Conservation (phyloP, 2,113 vertebrate genomes). For the Laterallus jamaicensis region DNA sequence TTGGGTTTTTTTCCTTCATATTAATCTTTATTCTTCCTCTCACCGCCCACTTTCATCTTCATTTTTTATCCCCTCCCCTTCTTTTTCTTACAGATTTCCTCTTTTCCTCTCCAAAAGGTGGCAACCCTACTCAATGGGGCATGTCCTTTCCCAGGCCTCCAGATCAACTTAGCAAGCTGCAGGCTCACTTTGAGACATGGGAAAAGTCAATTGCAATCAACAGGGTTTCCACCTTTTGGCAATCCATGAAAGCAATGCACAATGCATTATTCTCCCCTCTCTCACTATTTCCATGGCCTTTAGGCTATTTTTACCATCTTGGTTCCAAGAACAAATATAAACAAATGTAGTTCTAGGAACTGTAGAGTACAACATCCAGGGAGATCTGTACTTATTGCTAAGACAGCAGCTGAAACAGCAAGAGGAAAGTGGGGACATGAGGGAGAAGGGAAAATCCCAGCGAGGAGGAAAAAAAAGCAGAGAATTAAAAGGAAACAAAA, state of each 20-base stretch:
- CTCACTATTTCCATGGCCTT: constrained; percentile 24
- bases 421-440: background rate
- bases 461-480: accelerated
- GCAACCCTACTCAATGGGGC: background rate
- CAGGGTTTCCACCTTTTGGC: constrained; percentile 46
- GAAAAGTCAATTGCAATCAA: constrained; percentile 47
- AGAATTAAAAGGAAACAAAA: background rate
- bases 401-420: constrained; percentile 38
- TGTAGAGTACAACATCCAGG: background rate
- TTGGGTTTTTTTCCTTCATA: background rate
- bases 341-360: constrained; percentile 25
- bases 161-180: background rate
- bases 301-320: constrained; percentile 29
- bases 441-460: background rate
- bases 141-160: constrained; percentile 50
- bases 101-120: constrained; percentile 3
- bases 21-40: background rate
- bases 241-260: constrained; percentile 21
- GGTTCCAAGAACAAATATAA: constrained; percentile 36
- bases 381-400: background rate
- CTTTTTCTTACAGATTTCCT: background rate
- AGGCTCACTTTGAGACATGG: constrained; percentile 15
- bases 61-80: background rate
- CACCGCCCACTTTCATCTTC: background rate
- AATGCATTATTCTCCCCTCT: background rate